A percentile compares a stretch with the other conserved stretches of the same genome.
These are phyloP conservation scores for Chionodraco myersi DNA, from an alignment of 2,113 vertebrate species.

Conservation along the genomic window DNA sequence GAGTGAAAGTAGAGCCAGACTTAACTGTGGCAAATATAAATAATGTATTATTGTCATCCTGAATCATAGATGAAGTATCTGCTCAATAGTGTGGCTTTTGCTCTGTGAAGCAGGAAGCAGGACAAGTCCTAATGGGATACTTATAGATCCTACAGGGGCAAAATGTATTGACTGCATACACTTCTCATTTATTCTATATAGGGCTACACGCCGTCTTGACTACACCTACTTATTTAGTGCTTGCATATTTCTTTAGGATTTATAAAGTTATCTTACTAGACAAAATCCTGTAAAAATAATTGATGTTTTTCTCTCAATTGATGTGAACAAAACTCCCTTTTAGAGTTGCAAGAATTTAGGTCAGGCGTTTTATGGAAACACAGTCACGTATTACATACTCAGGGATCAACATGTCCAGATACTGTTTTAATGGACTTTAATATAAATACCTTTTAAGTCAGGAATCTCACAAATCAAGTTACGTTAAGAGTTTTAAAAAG, in stretches of 20 bases:
- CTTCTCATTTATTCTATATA: background rate
- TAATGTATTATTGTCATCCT: conserved; percentile 28
- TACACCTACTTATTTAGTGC: background rate
- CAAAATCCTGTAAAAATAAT: background rate
- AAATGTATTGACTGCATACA: background rate
- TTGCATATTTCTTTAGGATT: background rate
- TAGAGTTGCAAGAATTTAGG: background rate
- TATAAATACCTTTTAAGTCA: background rate
- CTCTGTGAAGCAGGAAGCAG: background rate
- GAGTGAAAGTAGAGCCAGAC: background rate
- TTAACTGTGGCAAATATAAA: conserved; percentile 30
- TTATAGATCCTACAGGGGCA: background rate
- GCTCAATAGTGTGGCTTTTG: conserved; percentile 5
- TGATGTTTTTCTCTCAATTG: background rate
- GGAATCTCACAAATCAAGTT: background rate
- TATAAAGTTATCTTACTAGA: too few relatives aligned
- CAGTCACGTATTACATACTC: background rate
- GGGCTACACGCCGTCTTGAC: background rate
- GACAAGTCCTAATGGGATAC: conserved; percentile 5
- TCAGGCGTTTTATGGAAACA: background rate
- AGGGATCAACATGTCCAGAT: background rate
- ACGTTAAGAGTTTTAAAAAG: background rate
- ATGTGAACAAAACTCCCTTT: background rate
- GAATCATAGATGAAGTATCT: conserved; percentile 34
- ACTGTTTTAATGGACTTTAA: background rate